These are phyloP conservation scores for Tenodera sinensis DNA, from an alignment of 2,888 invertebrate species.

Conservation along the genomic window DNA sequence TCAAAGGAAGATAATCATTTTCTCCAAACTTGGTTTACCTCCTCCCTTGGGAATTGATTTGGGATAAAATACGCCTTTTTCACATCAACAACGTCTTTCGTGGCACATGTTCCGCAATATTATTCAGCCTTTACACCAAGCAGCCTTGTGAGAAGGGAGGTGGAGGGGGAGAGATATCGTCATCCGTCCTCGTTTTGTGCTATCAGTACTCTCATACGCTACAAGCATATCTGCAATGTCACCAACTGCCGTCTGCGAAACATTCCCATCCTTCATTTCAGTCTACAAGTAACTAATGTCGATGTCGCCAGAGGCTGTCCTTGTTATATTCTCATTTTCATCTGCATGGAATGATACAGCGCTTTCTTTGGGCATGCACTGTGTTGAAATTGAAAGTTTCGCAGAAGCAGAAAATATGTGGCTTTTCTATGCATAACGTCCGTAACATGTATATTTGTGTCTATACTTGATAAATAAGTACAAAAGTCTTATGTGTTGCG, in stretches of 20 bases:
- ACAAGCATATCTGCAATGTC: background rate
- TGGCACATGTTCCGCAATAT: background rate
- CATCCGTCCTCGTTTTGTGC: background rate
- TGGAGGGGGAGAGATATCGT: background rate
- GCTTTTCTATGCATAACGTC: too few species aligned
- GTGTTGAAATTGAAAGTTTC: too few species aligned
- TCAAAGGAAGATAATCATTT: background rate
- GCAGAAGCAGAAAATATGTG: too few species aligned
- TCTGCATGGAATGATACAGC: too few species aligned
- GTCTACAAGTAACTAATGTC: background rate
- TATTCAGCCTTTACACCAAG: background rate
- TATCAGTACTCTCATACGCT: background rate
- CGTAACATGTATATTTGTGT: too few species aligned
- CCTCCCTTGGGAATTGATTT: background rate
- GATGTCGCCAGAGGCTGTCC: background rate
- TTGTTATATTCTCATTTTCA: too few species aligned
- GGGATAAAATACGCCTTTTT: background rate
- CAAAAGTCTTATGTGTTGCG: too few species aligned
- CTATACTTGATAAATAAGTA: too few species aligned
- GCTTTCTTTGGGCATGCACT: too few species aligned
- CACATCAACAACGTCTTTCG: background rate
- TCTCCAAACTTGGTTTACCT: background rate
- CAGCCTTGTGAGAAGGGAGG: background rate
- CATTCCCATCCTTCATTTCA: background rate
- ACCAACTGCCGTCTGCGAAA: background rate